Base-by-base conservation (phyloP, 2,888 invertebrate genomes). In the Andrena trimmerana region DNA sequence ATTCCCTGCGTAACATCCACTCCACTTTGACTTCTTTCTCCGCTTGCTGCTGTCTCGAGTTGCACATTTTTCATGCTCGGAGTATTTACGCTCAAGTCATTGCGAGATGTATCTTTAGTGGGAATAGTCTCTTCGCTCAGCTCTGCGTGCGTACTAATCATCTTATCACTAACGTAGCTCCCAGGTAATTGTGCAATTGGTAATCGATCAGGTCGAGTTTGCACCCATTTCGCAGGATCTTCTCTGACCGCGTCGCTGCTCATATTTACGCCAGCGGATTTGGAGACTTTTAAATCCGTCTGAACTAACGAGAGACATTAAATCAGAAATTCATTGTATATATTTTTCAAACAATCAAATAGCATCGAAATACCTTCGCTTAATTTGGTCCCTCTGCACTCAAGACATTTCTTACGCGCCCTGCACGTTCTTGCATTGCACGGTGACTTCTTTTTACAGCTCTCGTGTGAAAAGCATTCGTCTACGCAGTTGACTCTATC, bases 371-470 rank as follows among this genome's bases (percentile, higher is more conserved):
- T 68, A 81, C 83, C 83, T 72, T 77, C 57, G 5, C n/a, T 27
- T 42, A 62, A 10, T 50, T 36, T 24, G n/a, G n/a, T 31, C 13
- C 16, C 48, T 31, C 54, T 78, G 36, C 36, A 66, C 8, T 48
- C 0, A 6, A 50, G 7, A 5, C 57, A 42, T 69, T 65, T 72
- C 52, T 27, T 81, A 16, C 70, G 57, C 27, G 62, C 7, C 70
- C 73, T 81, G 16, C 85, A 85, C 0, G 67, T 67, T 29, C 33
- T 54, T 3, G 48, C 7, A 52, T 67, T 69, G 10, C 78, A 81
- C 2, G 70, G 31, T n/a, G 29, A 8, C 6, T 8, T 81, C 16
- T 8, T 69, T 24, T 31, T 76, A 52, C 27, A 3, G 24, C 52
- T 48, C 2, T 63, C 54, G 2, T 42, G 50, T 1, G 36, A 27